Conservation (phyloP, 2,888 invertebrate species). For the Limenitis camilla region DNA sequence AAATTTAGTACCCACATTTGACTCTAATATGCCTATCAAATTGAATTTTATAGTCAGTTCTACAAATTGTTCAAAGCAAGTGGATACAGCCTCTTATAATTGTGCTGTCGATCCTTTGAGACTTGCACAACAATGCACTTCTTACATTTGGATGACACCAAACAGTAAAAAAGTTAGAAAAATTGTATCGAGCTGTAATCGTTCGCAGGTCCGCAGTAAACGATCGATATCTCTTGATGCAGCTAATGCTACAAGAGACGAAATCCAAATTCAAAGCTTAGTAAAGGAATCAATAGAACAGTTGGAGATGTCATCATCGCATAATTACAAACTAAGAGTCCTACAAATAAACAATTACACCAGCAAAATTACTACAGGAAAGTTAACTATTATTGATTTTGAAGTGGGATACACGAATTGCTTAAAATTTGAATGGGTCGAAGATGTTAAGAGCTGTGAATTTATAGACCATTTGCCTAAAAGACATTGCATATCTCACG, state of each 20-base stretch:
- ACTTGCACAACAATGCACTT: constrained; percentile 38
- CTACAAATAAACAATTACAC: constrained; percentile 49
- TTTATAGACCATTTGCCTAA: constrained; percentile 53
- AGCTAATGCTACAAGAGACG: constrained; percentile 37
- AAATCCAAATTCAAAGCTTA: constrained; percentile 40
- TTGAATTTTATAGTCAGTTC: constrained; percentile 40
- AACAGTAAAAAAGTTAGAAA: constrained; percentile 38
- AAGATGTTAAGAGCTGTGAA: constrained; percentile 48
- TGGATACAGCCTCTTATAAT: constrained; percentile 29
- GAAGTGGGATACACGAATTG: constrained; percentile 61
- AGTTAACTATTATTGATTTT: constrained; percentile 56
- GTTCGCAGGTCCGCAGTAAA: constrained; percentile 28
- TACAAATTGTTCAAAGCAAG: constrained; percentile 48
- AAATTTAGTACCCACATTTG: constrained; percentile 45
- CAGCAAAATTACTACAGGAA: constrained; percentile 48
- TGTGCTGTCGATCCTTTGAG: constrained; percentile 37
- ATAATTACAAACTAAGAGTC: constrained; percentile 54
- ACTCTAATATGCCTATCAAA: constrained; percentile 39
- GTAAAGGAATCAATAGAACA: constrained; percentile 49
- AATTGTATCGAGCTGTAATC: constrained; percentile 34
- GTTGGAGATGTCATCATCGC: constrained; percentile 50
- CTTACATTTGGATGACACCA: constrained; percentile 41
- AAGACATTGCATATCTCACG: constrained; percentile 51
- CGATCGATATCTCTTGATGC: constrained; percentile 35
- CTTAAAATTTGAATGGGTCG: constrained; percentile 57